Evolutionary conservation across 2,888 invertebrate species (phyloP), one percentile per base, ranked within the genome.

Genomic region (Cremastobaeus sp.): DNA sequence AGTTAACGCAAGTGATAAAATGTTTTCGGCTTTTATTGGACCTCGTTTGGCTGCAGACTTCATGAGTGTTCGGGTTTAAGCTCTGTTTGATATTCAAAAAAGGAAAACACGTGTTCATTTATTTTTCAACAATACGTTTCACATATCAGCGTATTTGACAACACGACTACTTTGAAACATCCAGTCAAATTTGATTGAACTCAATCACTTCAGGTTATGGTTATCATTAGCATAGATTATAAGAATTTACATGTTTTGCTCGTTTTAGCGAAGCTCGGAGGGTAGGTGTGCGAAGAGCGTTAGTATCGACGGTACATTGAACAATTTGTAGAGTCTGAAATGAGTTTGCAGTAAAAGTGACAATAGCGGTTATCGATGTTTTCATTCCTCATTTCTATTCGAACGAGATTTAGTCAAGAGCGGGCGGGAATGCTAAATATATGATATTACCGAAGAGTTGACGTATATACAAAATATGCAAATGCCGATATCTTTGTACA

Each of bases 351-450:
- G 64, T 64, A 64, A 64, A 64, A 52, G 50, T 43, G 52, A n/a
- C 43, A 71, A 12, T 32, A 50, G 18, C 45, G 52, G 32, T 50
- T 57, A 48, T 45, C 64, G 41, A 70, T 72, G 76, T 70, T 41
- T 76, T 79, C 78, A 69, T 74, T 76, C 69, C 65, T 62, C 78
- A 85, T 86, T 86, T 71, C 82, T 85, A 86, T 86, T 85, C 86
- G 80, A 85, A 85, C 82, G 86, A 86, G 83, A 83, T 79, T 84
- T 79, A 82, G 82, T 84, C 83, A 85, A 85, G 66, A 60, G 45
- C 54, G 28, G n/a, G 17, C 20, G 52, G 41, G 59, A 65, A 66
- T 66, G 72, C 55, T 72, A 66, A 60, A 72, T 72, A 64, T 72
- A 72, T 72, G 48, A 60, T 48, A 15, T 60, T 32, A 17, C 47